These are phyloP conservation scores for Seriola aureovittata DNA, from an alignment of 2,113 vertebrate genomes.

Conservation along the genomic window DNA sequence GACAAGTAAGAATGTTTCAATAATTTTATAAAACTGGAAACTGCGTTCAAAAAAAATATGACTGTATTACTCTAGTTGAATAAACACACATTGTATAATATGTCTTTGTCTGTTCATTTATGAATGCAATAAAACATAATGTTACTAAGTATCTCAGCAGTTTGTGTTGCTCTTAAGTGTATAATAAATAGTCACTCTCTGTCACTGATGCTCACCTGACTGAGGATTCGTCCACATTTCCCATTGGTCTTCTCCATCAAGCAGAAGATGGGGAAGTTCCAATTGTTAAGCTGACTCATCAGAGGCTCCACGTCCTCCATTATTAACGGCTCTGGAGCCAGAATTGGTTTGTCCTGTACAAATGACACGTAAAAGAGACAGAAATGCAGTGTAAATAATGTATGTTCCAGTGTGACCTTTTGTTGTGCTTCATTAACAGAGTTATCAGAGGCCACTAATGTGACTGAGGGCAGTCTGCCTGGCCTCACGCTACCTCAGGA, in stretches of 20 bases:
- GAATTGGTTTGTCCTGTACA: conserved; percentile 89
- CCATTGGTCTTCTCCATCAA: conserved; percentile 95
- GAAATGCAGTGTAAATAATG: background rate
- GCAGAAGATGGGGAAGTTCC: conserved; percentile 99
- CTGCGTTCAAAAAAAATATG: background rate
- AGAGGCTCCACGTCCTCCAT: conserved; percentile 93
- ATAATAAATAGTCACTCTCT: background rate
- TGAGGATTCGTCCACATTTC: conserved; percentile 95
- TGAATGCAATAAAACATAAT: background rate
- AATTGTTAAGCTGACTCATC: conserved; percentile 94
- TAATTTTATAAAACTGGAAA: background rate
- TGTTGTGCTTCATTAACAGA: background rate
- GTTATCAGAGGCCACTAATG: background rate
- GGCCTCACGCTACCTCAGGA: conserved; percentile 75
- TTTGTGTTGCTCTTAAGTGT: background rate
- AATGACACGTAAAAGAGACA: background rate
- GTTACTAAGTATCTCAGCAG: background rate
- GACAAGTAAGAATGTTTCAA: background rate
- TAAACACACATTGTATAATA: background rate
- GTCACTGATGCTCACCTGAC: conserved; percentile 89
- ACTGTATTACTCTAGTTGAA: background rate
- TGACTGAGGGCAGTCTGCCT: conserved; percentile 7
- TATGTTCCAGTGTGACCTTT: background rate
- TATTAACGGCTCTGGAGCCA: conserved; percentile 94
- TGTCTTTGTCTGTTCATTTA: background rate